Base-by-base conservation (phyloP, 1,140 invertebrate species). In the Antheraea mylitta region DNA sequence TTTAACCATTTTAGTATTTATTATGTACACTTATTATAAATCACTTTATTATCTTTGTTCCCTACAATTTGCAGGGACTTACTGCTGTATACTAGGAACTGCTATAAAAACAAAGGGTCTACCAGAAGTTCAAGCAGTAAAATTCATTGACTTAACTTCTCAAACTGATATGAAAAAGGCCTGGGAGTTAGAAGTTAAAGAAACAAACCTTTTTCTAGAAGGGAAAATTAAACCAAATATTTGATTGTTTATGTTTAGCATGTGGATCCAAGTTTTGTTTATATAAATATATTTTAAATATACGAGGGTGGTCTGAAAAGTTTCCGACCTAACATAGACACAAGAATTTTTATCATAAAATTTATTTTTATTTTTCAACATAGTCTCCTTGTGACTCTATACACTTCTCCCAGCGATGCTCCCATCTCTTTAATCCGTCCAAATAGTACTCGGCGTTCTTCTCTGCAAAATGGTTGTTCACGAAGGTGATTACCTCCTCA, bases 41-140 rank as follows among this genome's bases (percentile, higher is more conserved):
- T 53, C 45, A 53, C 9, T 16, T 13, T 53, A n/a, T 53, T 53
- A 16, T 53, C 16, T 19, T 19, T 65, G 8, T 42, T 42, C 38
- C 7, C 38, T 19, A 22, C 18, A 19, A 16, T 53, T 73, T 66
- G 11, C 67, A 89, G 87, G 87, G 30, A 83, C 79, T 58, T 89
- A 89, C 66, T 89, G 87, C 71, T 89, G 87, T 65, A 85, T 89
- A 60, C 75, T 89, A 75, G 87, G 87, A 6, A 78, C 77, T 53
- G 83, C 81, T 30, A 53, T 82, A 11, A 86, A 81, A 70, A 83
- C 85, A 18, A 85, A 82, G 74, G 85, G 81, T 0, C 58, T 89
- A 10, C 85, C 87, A 45, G 87, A 87, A 71, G 67, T 89, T 0
- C 75, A 86, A 72, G 84, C 83, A 0, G 81, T 64, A 18, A 89